Evolutionary conservation across 1,140 invertebrate species (phyloP).

Genomic region (Nomia melanderi): DNA sequence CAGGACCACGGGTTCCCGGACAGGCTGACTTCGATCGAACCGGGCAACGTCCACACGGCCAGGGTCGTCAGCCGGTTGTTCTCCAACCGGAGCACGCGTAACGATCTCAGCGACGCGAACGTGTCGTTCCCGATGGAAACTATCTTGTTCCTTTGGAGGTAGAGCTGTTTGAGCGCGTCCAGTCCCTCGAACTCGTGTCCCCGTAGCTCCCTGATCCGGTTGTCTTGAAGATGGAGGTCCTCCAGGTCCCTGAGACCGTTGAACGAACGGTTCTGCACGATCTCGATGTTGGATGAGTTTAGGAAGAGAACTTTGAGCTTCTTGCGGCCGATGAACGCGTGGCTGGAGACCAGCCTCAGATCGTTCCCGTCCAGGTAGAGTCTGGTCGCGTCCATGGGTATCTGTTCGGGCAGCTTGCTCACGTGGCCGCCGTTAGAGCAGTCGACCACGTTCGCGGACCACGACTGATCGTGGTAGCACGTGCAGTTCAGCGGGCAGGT

Average conservation of each 20-base stretch:
- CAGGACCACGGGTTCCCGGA: slow-evolving; percentile 93
- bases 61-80: slow-evolving; percentile 89
- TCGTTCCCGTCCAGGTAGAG: slow-evolving; percentile 95
- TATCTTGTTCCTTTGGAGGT: slow-evolving; percentile 87
- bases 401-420: slow-evolving; percentile 88
- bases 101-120: slow-evolving; percentile 86
- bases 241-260: slow-evolving; percentile 92
- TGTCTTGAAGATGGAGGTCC: slow-evolving; percentile 91
- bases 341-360: slow-evolving; percentile 88
- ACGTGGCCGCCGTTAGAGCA: slow-evolving; percentile 89
- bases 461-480: slow-evolving; percentile 95
- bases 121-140: slow-evolving; percentile 88
- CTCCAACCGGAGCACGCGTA: slow-evolving; percentile 88
- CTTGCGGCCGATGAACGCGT: slow-evolving; percentile 95
- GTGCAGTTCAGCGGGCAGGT: slow-evolving; percentile 94
- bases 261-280: slow-evolving; percentile 94
- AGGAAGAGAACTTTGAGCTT: slow-evolving; percentile 90
- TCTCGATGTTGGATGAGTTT: slow-evolving; percentile 92
- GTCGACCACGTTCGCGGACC: slow-evolving; percentile 95
- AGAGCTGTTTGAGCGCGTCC: slow-evolving; percentile 84
- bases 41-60: slow-evolving; percentile 88
- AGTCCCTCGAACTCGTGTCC: slow-evolving; percentile 92
- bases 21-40: slow-evolving; percentile 84
- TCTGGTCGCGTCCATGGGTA: slow-evolving; percentile 96
- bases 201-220: slow-evolving; percentile 87